Percentiles rank a stretch among this genome's conserved stretches.
phyloP scores from a whole-genome alignment of 1,140 invertebrate genomes.

The Brachionus plicatilis region DNA sequence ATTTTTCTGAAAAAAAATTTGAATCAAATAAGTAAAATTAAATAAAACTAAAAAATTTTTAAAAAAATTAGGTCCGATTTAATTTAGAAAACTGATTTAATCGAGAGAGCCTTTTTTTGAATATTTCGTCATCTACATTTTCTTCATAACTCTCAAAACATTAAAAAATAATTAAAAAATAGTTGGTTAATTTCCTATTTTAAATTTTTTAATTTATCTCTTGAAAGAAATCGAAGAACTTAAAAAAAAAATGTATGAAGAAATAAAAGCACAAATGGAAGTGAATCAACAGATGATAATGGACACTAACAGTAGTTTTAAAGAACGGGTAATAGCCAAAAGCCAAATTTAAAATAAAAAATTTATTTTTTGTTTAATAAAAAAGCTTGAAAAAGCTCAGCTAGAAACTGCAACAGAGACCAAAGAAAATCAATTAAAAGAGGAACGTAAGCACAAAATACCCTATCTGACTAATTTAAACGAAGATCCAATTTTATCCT shows the following conservation, averaged over 20 bases:
- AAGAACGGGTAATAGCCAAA: neutral
- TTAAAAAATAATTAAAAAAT: neutral
- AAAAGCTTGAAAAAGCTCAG: slow-evolving; percentile 41
- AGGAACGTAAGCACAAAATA: slow-evolving; percentile 45
- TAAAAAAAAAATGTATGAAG: slow-evolving; percentile 53
- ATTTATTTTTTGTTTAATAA: neutral
- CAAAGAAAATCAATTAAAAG: slow-evolving; percentile 45
- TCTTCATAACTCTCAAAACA: no score
- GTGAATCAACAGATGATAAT: slow-evolving; percentile 51
- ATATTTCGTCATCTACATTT: no score
- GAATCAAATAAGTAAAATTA: no score
- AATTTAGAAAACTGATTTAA: no score
- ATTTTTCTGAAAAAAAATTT: no score
- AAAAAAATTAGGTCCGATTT: no score
- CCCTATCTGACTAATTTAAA: slow-evolving; percentile 55
- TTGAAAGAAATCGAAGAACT: slow-evolving; percentile 49
- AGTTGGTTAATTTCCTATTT: neutral
- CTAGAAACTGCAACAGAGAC: slow-evolving; percentile 47
- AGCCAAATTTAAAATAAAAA: neutral
- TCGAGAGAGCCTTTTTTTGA: no score
- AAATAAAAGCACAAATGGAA: slow-evolving; percentile 53
- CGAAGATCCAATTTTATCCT: slow-evolving; percentile 56
- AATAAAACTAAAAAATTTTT: no score
- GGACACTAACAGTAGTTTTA: slow-evolving; percentile 42
- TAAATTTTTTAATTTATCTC: neutral